Base-by-base conservation (phyloP, 1,140 invertebrate genomes). In the Cotesia typhae region DNA sequence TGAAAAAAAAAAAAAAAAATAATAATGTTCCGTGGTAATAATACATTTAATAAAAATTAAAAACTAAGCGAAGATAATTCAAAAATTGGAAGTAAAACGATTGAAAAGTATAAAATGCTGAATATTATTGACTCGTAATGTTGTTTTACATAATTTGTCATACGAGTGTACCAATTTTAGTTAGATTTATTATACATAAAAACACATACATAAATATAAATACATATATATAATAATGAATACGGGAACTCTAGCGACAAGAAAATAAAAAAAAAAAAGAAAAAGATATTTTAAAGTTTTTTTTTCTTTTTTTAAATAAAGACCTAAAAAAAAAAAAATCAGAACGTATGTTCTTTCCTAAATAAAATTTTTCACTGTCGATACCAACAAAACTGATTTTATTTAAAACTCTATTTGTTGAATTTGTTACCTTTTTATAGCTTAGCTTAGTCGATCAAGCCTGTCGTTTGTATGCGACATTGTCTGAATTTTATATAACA, bases 381-480 rank as follows among this genome's bases (percentile, higher is more conserved):
- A 80, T 79, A 82, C 78, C 79, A 79, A 83, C 76, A 76, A 79
- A 76, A 66, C 77, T 78, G 77, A 82, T 85, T 84, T 81, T 81
- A 76, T 84, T 81, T 82, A 79, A 71, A 80, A 83, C 76, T 82
- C 79, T 77, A 79, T 82, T 81, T 80, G 82, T 82, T 82, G 83
- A 83, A 85, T 86, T 86, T 85, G 82, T 85, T 85, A 83, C 82
- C 78, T 82, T 84, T 84, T 85, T 80, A 81, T 83, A 84, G 83
- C 80, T 82, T 80, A 85, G 82, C 83, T 86, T 85, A 83, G 83
- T 83, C 80, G 74, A 85, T 83, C 79, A 78, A 81, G 77, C 77
- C 41, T 47, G 41, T 79, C 76, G 81, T 75, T 78, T 82, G 80
- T 81, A 76, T 81, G 80, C 79, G 72, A 75, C 69, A 75, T 80